These are phyloP conservation scores for Trichonephila clavipes DNA, from an alignment of 1,140 invertebrate species.

Conservation along the genomic window DNA sequence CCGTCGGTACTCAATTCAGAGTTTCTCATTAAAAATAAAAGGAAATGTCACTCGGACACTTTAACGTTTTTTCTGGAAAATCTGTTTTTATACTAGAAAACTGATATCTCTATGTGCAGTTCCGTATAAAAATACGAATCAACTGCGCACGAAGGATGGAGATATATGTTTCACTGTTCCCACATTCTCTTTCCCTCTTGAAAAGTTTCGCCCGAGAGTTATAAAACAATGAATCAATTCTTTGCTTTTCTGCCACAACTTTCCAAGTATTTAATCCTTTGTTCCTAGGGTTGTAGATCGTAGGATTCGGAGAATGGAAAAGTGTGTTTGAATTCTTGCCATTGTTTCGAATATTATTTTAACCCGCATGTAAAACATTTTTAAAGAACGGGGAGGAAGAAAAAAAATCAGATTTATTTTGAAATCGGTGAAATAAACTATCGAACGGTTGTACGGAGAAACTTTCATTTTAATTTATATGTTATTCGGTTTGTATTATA, in stretches of 20 bases:
- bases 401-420: neutral
- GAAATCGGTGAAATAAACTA: neutral
- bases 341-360: neutral
- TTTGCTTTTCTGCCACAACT: constrained; percentile 1
- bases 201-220: neutral
- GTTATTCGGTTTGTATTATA: no score
- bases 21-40: no score
- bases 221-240: neutral
- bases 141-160: neutral
- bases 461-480: no score
- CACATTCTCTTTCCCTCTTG: neutral
- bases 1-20: no score
- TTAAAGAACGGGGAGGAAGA: neutral
- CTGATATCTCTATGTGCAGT: neutral
- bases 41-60: neutral
- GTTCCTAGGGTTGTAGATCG: neutral
- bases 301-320: neutral
- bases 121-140: neutral
- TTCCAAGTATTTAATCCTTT: constrained; percentile 6
- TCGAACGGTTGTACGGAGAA: no score
- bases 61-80: neutral
- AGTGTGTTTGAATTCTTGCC: neutral
- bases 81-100: neutral
- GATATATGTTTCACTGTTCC: neutral
- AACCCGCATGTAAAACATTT: neutral